Evolutionary conservation across 2,797 vertebrate species (phyloP), one percentile per base, ranked within the genome.

Genomic region (Aselliscus stoliczkanus): DNA sequence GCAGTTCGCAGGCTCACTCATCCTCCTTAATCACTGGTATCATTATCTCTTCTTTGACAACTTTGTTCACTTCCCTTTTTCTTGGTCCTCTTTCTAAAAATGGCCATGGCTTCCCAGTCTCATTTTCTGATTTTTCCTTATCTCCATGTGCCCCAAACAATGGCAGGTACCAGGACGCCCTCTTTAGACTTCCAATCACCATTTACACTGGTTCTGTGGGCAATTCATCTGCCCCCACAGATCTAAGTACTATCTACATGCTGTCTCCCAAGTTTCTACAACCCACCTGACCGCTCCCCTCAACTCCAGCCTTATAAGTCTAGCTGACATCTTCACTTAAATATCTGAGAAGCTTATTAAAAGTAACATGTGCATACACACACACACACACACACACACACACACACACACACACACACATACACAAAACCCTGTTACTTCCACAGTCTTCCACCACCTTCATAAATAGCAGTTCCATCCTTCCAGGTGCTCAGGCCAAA

Each of bases 231-330:
- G 81, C 5, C 25, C 72, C 75, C 34, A 7, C 34, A 9, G 37
- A 4, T 76, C 34, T 18, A 1, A 34, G 29, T 4, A 3, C 56
- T 37, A 15, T 23, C 65, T 34, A n/a, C 8, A 15, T 0, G 0
- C 25, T 27, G 29, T 37, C 18, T 8, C 31, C 47, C 67, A 10
- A 1, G 1, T 77, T 62, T 7, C 56, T 27, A 21, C 29, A 47
- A 12, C 34, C 25, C 17, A 25, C 27, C 58, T 29, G n/a, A 83
- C 14, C 50, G 60, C 86, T 20, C 11, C 6, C 79, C 27, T 65
- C 10, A 52, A 0, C 7, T n/a, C 34, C 34, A 75, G 65, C 12
- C 12, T 11, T 58, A 7, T 2, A 14, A 7, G 1, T 42, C 47
- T 56, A 76, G 44, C 17, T n/a, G 14, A 39, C 34, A 0, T 54